Evolutionary conservation across 2,113 vertebrate species (phyloP), one percentile per base, ranked within the genome.

Genomic region (Cinclus cinclus): DNA sequence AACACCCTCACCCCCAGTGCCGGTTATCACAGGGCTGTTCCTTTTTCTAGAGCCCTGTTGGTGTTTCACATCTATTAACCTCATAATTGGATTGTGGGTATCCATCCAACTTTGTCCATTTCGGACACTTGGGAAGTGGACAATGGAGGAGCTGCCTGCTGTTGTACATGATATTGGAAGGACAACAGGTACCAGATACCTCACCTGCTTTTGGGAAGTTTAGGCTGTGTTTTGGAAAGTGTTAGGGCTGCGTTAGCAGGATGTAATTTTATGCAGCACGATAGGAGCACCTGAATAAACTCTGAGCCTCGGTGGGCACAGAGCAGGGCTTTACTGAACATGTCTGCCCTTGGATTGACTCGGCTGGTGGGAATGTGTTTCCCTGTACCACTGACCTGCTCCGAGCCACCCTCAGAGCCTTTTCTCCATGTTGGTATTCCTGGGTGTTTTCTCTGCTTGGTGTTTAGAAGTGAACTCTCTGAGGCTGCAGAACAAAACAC

Each of bases 401-500:
- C 87, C 1, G 1, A 79, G 80, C 81, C 75, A 27, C 27, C 52
- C 62, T n/a, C 16, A 5, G 56, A 65, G 42, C 53, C 59, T 77
- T 52, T 77, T 87, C 33, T 81, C 73, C 22, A 1, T 6, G 12
- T 21, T 49, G 6, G 0, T 73, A 10, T 78, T 79, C 74, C 68
- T 59, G 71, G 5, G 27, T 84, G 58, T 88, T 95, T 89, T 64
- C 70, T 49, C 33, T 74, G 80, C 62, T 84, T 25, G 2, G 64
- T 76, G 78, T 82, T 88, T 83, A 74, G 60, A 91, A 93, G 84
- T 79, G 84, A 84, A 62, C 18, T 18, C 76, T 93, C 50, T 23
- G 69, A 73, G 80, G 56, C 78, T 83, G 3, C 41, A 44, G 87
- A 94, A 80, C 78, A 79, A 78, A 92, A 65, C 42, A 9, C 55